Percentiles rank a stretch among this genome's conserved stretches.
phyloP scores from a whole-genome alignment of 2,888 invertebrate species.

The Diaphora mendica region DNA sequence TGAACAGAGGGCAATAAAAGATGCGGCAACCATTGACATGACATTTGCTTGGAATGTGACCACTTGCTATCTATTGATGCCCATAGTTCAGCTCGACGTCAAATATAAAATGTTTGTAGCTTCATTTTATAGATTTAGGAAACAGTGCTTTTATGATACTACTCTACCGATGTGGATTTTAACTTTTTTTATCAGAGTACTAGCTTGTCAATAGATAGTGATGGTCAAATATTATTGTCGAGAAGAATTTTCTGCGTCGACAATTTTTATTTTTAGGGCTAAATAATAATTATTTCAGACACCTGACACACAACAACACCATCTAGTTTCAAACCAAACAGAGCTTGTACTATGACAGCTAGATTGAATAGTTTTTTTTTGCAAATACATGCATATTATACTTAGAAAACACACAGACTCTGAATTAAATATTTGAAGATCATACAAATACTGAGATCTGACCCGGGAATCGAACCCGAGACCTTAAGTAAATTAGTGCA shows the following conservation, averaged over 20 bases:
- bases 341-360: too few species aligned
- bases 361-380: too few species aligned
- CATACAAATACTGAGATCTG: too few species aligned
- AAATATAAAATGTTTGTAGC: conserved; percentile 31
- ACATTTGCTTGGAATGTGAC: conserved; percentile 62
- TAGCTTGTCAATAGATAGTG: background rate
- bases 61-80: conserved; percentile 40
- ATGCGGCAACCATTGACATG: conserved; percentile 60
- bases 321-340: too few species aligned
- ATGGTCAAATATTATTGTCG: conserved; percentile 1
- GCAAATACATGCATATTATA: too few species aligned
- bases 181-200: background rate
- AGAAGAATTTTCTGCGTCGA: background rate
- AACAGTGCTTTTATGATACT: conserved; percentile 29
- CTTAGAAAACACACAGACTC: too few species aligned
- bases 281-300: too few species aligned
- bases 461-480: too few species aligned
- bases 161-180: background rate
- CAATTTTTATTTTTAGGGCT: too few species aligned
- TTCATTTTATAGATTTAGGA: conserved; percentile 30
- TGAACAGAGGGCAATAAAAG: conserved; percentile 64
- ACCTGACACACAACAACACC: too few species aligned
- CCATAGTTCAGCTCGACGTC: conserved; percentile 45
- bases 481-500: too few species aligned
- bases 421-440: too few species aligned